Evolutionary conservation across 2,888 invertebrate genomes (phyloP).

Genomic region (Acleris cristana): DNA sequence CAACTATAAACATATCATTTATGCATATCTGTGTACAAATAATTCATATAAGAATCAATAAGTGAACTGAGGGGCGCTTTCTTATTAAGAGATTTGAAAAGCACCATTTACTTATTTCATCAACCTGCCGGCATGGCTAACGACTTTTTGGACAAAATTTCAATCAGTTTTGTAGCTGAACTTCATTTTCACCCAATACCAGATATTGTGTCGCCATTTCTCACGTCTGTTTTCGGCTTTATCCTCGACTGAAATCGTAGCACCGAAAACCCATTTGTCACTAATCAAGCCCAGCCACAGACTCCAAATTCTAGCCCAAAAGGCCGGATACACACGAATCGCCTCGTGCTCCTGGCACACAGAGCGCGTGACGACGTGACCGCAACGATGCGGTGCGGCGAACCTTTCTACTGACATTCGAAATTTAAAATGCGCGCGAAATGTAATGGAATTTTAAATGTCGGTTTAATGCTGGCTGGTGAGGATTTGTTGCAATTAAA

Average conservation of each 20-base stretch:
- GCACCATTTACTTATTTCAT: too few relatives aligned
- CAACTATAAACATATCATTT: too few relatives aligned
- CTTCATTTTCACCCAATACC: too few relatives aligned
- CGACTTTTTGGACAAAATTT: too few relatives aligned
- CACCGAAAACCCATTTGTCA: slow-evolving; percentile 4
- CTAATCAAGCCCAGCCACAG: slow-evolving; percentile 3
- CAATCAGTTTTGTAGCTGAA: too few relatives aligned
- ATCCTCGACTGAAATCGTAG: not conserved
- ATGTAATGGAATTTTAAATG: slow-evolving; percentile 5
- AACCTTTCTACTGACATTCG: slow-evolving; percentile 26
- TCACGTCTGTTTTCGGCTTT: not conserved
- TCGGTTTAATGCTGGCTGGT: slow-evolving; percentile 3
- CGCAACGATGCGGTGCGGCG: slow-evolving; percentile 33
- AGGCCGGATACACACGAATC: slow-evolving; percentile 16
- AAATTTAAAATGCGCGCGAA: slow-evolving; percentile 15
- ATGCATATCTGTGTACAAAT: too few relatives aligned
- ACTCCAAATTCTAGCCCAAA: slow-evolving; percentile 10
- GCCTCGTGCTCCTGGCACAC: slow-evolving; percentile 18
- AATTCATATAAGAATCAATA: too few relatives aligned
- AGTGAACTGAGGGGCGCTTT: too few relatives aligned
- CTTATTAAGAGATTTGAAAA: too few relatives aligned
- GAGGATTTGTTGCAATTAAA: slow-evolving; percentile 6
- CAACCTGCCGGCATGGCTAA: too few relatives aligned
- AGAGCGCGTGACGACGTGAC: slow-evolving; percentile 23
- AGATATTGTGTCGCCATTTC: too few relatives aligned